Evolutionary conservation across 2,888 invertebrate genomes (phyloP), one percentile per base, ranked within the genome.

Genomic region (Sarcophaga rosellei): DNA sequence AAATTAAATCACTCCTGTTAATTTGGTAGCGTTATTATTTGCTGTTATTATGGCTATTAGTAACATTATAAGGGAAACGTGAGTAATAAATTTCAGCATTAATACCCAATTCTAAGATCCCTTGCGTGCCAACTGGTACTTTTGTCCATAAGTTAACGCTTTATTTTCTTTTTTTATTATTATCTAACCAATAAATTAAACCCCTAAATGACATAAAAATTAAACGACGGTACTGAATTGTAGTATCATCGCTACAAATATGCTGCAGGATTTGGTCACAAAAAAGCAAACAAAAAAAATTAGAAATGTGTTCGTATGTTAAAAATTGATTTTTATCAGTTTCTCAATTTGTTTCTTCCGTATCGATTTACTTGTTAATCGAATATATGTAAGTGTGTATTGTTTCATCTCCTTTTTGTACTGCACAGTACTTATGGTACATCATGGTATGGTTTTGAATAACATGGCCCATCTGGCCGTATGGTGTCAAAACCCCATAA

Each of bases 1-100:
- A 69, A 77, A 77, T 77, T 77, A 77, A 77, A 77, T 77, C 77
- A 77, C 61, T 77, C 44, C 68, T 23, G 23, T 68, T 68, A 77
- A 77, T 77, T 35, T 76, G 66, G 68, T 23, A 59, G 66, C 76
- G 62, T 76, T 76, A 66, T 66, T 66, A 66, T 76, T 35, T 35
- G 35, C 35, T 35, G 10, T 35, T 59, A 53, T 11, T 20, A 65
- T 21, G 12, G 35, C 57, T 68, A 59, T 77, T 61, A 61, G 68
- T 69, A 61, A 25, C 47, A 44, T 61, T 69, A 62, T 45, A 69
- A 76, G 68, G 45, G 25, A 77, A 21, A 61, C 6, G 59, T n/a
- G 44, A 17, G 57, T 11, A 59, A 77, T 77, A 77, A 69, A 69
- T 77, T 59, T 21, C 25, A 23, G 23, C 25, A 61, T 69, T 61